A percentile compares a stretch with the other conserved stretches of the same genome.
phyloP scores from a whole-genome alignment of 2,113 vertebrate species.

The Urocitellus parryii region DNA sequence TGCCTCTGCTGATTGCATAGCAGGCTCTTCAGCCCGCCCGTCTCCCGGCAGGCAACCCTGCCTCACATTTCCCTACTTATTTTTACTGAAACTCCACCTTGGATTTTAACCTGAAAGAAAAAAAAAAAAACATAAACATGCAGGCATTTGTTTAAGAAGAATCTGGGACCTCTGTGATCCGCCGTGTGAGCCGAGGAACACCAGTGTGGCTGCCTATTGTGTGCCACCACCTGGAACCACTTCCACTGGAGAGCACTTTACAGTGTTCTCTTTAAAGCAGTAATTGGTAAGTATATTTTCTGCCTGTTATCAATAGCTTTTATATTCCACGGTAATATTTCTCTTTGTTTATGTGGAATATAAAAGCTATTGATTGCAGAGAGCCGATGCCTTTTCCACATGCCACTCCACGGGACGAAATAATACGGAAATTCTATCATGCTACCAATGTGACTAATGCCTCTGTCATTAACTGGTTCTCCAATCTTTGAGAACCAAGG shows the following conservation, averaged over 20 bases:
- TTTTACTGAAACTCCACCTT: slow-evolving; percentile 65
- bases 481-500: slow-evolving; percentile 58
- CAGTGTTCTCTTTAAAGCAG: slow-evolving; percentile 75
- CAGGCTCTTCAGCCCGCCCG: background rate
- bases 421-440: slow-evolving; percentile 61
- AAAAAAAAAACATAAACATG: slow-evolving; percentile 68
- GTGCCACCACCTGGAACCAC: slow-evolving; percentile 79
- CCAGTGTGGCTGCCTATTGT: slow-evolving; percentile 23
- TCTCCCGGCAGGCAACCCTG: slow-evolving; percentile 54
- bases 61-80: slow-evolving; percentile 29
- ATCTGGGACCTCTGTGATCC: slow-evolving; percentile 73
- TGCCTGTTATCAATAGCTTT: slow-evolving; percentile 85
- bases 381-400: slow-evolving; percentile 76
- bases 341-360: slow-evolving; percentile 72
- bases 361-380: slow-evolving; percentile 81
- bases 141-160: slow-evolving; percentile 78
- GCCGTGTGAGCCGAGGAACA: slow-evolving; percentile 50
- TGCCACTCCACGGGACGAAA: slow-evolving; percentile 71
- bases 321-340: slow-evolving; percentile 80
- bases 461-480: slow-evolving; percentile 55
- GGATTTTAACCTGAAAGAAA: slow-evolving; percentile 70
- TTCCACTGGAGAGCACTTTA: slow-evolving; percentile 76
- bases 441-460: slow-evolving; percentile 55
- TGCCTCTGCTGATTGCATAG: slow-evolving; percentile 60
- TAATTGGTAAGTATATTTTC: slow-evolving; percentile 84